Conservation (phyloP, 23 tunicate species). For the Botrylloides violaceus region DNA sequence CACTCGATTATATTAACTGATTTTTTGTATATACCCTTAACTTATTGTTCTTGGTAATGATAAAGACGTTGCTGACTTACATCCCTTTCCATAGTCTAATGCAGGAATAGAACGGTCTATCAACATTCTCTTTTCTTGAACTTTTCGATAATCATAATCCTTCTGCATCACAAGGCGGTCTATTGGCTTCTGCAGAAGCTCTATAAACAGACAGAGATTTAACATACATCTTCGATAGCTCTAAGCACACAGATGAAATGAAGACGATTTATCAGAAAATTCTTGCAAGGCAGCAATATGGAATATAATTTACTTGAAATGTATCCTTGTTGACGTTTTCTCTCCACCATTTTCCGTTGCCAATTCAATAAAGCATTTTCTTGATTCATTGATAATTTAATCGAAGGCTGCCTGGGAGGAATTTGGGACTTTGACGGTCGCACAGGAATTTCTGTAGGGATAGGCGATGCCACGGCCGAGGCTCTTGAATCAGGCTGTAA, state of each 20-base stretch:
- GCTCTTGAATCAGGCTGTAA: constrained; percentile 64
- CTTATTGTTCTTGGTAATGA: too few species aligned
- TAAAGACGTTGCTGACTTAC: too few species aligned
- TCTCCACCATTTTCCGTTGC: constrained; percentile 63
- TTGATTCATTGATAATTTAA: constrained; percentile 47
- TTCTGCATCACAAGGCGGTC: constrained; percentile 66
- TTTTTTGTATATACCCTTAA: too few species aligned
- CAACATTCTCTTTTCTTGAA: constrained; percentile 49
- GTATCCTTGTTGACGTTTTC: constrained; percentile 79
- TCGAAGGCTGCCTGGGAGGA: not conserved
- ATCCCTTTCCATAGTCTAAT: constrained; percentile 89
- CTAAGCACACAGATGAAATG: too few species aligned
- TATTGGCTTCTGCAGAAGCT: constrained; percentile 61
- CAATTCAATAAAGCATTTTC: constrained; percentile 81
- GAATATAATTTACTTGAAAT: constrained; percentile 84
- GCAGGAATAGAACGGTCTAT: constrained; percentile 86
- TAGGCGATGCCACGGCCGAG: constrained; percentile 11
- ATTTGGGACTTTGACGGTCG: constrained; percentile 19
- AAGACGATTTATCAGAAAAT: too few species aligned
- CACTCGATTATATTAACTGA: too few species aligned
- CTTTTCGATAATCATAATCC: constrained; percentile 40
- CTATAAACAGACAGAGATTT: too few species aligned
- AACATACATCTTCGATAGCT: too few species aligned
- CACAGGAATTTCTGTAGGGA: constrained; percentile 16
- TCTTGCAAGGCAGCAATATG: too few species aligned